Percentiles rank a stretch among this genome's conserved stretches.
Conservation (phyloP, 2,797 vertebrate species). For the Etheostoma nigrum region DNA sequence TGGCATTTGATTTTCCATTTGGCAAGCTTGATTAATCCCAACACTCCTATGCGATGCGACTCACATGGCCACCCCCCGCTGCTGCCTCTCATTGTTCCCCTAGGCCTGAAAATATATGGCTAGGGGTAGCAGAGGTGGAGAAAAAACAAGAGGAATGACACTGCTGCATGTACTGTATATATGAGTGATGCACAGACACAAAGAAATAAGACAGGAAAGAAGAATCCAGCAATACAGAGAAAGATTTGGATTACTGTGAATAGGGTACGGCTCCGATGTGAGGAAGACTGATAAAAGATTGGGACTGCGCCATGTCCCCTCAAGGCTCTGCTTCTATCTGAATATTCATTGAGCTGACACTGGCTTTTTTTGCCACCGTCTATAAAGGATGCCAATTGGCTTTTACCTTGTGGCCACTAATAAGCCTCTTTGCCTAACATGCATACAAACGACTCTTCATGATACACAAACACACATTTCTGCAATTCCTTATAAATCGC, state of each 20-base stretch:
- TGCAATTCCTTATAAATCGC: slow-evolving; percentile 2
- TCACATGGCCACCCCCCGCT: slow-evolving; percentile 71
- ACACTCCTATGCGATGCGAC: slow-evolving; percentile 70
- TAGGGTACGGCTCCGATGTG: slow-evolving; percentile 52
- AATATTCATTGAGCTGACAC: slow-evolving; percentile 82
- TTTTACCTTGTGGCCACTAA: slow-evolving; percentile 76
- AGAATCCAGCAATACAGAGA: slow-evolving; percentile 35
- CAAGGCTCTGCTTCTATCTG: slow-evolving; percentile 71
- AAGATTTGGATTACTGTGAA: slow-evolving; percentile 60
- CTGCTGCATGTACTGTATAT: slow-evolving; percentile 3
- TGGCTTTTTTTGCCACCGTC: slow-evolving; percentile 67
- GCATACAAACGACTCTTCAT: slow-evolving; percentile 59
- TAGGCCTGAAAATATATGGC: slow-evolving; percentile 55
- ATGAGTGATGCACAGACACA: slow-evolving; percentile 32
- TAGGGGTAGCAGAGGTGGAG: slow-evolving; percentile 31
- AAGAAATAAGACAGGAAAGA: slow-evolving; percentile 13
- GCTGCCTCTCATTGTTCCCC: slow-evolving; percentile 72
- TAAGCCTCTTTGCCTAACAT: slow-evolving; percentile 58
- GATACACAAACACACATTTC: slow-evolving; percentile 18
- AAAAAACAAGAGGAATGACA: slow-evolving; percentile 28
- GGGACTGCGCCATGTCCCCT: slow-evolving; percentile 72
- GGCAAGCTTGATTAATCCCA: slow-evolving; percentile 86
- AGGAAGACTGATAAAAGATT: slow-evolving; percentile 76
- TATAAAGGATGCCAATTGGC: slow-evolving; percentile 76
- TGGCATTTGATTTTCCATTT: slow-evolving; percentile 83